Percentiles rank a stretch among this genome's conserved stretches.
Conservation (phyloP, 2,113 vertebrate species). For the Nothocercus nigrocapillus region DNA sequence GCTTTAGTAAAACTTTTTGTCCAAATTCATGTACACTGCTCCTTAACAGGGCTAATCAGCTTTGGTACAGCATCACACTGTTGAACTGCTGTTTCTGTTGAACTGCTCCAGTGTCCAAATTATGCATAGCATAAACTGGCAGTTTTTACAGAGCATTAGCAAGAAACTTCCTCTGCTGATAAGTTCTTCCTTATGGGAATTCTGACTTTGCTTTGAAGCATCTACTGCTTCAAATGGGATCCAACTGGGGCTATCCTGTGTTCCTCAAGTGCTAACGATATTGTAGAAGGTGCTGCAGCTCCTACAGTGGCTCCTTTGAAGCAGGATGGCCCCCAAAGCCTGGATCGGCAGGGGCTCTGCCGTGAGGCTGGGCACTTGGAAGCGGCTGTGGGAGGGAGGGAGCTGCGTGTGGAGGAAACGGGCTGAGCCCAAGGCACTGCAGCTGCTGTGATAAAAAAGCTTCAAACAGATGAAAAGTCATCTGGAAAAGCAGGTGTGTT, state of each 20-base stretch:
- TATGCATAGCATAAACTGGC: background rate
- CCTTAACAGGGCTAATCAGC: background rate
- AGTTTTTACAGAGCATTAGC: background rate
- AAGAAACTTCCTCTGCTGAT: background rate
- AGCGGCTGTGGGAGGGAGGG: background rate
- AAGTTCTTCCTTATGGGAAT: background rate
- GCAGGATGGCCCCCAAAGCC: background rate
- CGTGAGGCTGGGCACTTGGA: background rate
- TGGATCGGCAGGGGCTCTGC: too few relatives aligned
- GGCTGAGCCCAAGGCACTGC: too few relatives aligned
- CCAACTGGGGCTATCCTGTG: background rate
- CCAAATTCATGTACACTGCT: background rate
- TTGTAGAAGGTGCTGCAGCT: background rate
- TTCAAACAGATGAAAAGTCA: background rate
- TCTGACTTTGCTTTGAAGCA: background rate
- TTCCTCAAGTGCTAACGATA: background rate
- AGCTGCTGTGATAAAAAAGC: background rate
- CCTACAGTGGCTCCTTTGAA: background rate
- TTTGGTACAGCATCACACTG: background rate
- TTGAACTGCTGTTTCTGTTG: background rate
- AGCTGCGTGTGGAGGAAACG: background rate
- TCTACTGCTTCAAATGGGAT: background rate
- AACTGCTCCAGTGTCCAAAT: background rate
- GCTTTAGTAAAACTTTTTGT: background rate
- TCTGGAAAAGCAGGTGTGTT: background rate